Evolutionary conservation across 2,113 vertebrate genomes (phyloP).

Genomic region (Anser brachyrhynchus): DNA sequence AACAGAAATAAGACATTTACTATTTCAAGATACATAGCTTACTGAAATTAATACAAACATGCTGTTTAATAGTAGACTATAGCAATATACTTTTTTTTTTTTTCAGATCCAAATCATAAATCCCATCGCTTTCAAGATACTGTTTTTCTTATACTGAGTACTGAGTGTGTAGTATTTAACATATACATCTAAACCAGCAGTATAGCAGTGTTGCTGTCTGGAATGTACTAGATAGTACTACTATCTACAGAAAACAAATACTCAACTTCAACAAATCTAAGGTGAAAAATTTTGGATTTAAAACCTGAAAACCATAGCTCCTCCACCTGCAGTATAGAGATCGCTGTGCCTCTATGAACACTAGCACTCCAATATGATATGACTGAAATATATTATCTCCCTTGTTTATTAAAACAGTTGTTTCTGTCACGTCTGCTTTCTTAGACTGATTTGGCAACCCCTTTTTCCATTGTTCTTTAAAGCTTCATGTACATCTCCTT

Average conservation of each 20-base stretch:
- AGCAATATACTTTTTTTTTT: background rate
- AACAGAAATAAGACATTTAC: background rate
- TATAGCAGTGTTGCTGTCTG: background rate
- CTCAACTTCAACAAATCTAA: background rate
- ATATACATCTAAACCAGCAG: background rate
- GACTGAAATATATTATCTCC: background rate
- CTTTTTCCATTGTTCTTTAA: background rate
- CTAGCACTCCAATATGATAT: background rate
- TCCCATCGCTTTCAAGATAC: background rate
- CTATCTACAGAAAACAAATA: background rate
- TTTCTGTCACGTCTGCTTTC: background rate
- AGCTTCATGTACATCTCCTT: rapidly evolving
- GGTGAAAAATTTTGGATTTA: background rate
- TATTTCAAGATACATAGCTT: background rate
- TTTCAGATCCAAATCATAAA: background rate
- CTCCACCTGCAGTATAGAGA: background rate
- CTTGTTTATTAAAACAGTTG: background rate
- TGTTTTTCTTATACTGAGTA: background rate
- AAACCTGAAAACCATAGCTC: background rate
- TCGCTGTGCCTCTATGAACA: background rate
- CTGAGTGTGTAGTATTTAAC: background rate
- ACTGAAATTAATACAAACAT: background rate
- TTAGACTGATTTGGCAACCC: background rate
- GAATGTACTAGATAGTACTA: background rate
- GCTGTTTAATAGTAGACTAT: background rate